Conservation (phyloP, 2,113 vertebrate genomes). For the Argyrosomus japonicus region DNA sequence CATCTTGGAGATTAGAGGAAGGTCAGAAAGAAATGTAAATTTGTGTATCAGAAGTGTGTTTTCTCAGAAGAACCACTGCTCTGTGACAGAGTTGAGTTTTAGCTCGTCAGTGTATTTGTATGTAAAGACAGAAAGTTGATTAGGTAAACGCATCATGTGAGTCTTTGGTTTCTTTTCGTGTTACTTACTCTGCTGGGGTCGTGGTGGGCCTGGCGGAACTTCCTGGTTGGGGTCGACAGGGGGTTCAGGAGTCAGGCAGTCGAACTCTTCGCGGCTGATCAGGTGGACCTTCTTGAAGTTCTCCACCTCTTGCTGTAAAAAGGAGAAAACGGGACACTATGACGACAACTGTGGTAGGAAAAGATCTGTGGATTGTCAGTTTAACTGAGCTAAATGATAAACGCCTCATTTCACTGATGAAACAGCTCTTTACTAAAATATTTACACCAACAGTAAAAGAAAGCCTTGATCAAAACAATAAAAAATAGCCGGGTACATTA, state of each 20-base stretch:
- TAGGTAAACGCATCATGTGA: no score
- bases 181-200: conserved; percentile 92
- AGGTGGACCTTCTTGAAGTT: conserved; percentile 99
- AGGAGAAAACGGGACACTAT: background rate
- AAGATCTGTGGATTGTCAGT: background rate
- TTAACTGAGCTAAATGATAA: background rate
- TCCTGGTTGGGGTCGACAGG: conserved; percentile 98
- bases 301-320: conserved; percentile 97
- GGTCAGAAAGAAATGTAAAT: background rate
- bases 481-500: background rate
- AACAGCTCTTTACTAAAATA: no score
- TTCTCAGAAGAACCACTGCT: no score
- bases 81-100: no score
- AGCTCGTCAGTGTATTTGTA: no score
- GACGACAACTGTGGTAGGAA: background rate
- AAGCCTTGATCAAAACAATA: no score
- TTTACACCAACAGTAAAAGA: no score
- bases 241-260: conserved; percentile 97
- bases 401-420: no score
- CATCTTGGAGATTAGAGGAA: background rate
- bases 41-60: background rate
- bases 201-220: conserved; percentile 95
- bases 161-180: background rate
- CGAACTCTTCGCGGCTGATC: conserved; percentile 97
- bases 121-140: no score